phyloP scores from a whole-genome alignment of 2,113 vertebrate genomes.

The Cyprinus carpio region DNA sequence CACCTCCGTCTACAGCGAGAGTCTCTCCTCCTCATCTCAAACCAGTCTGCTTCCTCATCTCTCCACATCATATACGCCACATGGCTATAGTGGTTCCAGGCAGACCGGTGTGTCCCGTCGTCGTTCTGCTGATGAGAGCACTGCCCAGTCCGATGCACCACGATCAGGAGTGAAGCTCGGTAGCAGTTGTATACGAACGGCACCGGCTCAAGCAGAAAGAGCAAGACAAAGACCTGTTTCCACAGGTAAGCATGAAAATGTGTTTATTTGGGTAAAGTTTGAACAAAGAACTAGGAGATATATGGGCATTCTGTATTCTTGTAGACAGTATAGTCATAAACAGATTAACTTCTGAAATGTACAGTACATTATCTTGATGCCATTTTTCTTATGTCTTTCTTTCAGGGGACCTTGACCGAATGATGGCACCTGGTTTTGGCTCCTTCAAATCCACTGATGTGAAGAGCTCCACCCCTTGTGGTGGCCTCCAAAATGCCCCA shows the following conservation, averaged over 20 bases:
- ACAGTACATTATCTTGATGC: slow-evolving; percentile 41
- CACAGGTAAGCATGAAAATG: slow-evolving; percentile 78
- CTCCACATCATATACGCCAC: slow-evolving; percentile 57
- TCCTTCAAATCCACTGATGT: slow-evolving; percentile 69
- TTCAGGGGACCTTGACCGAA: slow-evolving; percentile 87
- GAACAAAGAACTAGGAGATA: neutral
- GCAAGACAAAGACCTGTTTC: slow-evolving; percentile 85
- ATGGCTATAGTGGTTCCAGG: slow-evolving; percentile 52
- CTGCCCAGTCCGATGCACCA: slow-evolving; percentile 68
- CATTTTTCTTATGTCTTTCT: slow-evolving; percentile 48
- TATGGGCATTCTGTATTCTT: neutral
- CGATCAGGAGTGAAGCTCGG: slow-evolving; percentile 71
- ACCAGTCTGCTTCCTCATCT: slow-evolving; percentile 70
- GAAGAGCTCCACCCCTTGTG: slow-evolving; percentile 60
- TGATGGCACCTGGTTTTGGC: slow-evolving; percentile 64
- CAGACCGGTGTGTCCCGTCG: slow-evolving; percentile 74
- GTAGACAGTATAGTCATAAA: neutral
- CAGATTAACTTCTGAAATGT: neutral
- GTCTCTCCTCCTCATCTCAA: slow-evolving; percentile 81
- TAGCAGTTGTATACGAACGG: slow-evolving; percentile 70
- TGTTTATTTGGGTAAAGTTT: neutral
- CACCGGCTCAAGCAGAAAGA: slow-evolving; percentile 63
- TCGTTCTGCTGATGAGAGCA: slow-evolving; percentile 85
- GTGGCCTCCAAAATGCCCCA: slow-evolving; percentile 56
- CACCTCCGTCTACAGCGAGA: slow-evolving; percentile 91